Conservation (phyloP, 2,888 invertebrate species). For the Mythimna loreyi region DNA sequence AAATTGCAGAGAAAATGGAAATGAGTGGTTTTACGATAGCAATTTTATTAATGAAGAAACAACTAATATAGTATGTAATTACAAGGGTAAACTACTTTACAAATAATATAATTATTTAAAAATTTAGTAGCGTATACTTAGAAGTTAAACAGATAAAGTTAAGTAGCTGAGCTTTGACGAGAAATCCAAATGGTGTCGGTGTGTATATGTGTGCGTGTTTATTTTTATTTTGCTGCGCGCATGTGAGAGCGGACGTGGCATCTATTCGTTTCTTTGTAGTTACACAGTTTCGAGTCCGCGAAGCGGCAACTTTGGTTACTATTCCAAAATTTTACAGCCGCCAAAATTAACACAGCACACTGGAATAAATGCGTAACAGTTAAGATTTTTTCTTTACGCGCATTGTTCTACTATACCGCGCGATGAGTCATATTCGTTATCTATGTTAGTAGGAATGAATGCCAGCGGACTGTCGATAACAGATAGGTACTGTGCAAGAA, state of each 20-base stretch:
- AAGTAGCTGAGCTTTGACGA: constrained; percentile 37
- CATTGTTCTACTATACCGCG: constrained; percentile 66
- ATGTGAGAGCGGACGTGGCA: constrained; percentile 83
- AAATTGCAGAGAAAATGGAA: constrained; percentile 24
- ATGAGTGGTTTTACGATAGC: not conserved
- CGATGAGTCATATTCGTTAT: constrained; percentile 76
- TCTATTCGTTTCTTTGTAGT: constrained; percentile 78
- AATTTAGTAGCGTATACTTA: constrained; percentile 14
- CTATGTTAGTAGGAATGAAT: constrained; percentile 70
- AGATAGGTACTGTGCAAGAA: constrained; percentile 64
- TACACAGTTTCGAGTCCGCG: constrained; percentile 54
- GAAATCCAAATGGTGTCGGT: constrained; percentile 61
- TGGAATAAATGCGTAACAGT: constrained; percentile 59
- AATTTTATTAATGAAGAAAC: not conserved
- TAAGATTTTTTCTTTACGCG: constrained; percentile 54
- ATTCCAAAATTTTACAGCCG: constrained; percentile 38
- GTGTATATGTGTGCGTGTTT: constrained; percentile 71
- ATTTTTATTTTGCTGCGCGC: constrained; percentile 80
- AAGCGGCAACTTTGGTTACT: constrained; percentile 46
- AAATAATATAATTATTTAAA: constrained; percentile 11
- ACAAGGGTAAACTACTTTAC: not conserved
- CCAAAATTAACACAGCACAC: constrained; percentile 49
- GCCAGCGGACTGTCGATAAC: constrained; percentile 74
- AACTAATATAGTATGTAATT: not conserved
- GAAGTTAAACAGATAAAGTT: constrained; percentile 37